Percentiles rank a stretch among this genome's conserved stretches.
phyloP scores from a whole-genome alignment of 2,888 invertebrate species.

The Busseola fusca region DNA sequence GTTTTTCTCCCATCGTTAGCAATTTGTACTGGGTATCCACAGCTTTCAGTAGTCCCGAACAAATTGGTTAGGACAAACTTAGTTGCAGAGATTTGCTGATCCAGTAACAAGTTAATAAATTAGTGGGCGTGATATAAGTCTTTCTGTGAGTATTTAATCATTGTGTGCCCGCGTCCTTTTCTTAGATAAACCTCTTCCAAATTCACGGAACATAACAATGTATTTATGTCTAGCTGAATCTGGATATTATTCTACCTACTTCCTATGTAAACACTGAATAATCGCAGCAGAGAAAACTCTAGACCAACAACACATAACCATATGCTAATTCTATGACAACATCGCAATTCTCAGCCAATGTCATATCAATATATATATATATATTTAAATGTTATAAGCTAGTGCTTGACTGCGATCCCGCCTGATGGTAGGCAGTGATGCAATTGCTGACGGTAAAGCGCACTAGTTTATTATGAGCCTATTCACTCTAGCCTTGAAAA shows the following conservation, averaged over 20 bases:
- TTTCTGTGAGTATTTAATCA: conserved; percentile 38
- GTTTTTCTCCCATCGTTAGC: not conserved
- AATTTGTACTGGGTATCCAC: not conserved
- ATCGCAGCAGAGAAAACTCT: conserved; percentile 23
- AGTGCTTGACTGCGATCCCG: too few species aligned
- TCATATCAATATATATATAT: conserved; percentile 15
- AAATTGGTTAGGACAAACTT: conserved; percentile 17
- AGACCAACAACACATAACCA: not conserved
- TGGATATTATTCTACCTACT: conserved; percentile 8
- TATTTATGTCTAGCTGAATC: not conserved
- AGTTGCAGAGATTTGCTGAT: conserved; percentile 29
- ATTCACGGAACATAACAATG: not conserved
- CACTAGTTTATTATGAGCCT: too few species aligned
- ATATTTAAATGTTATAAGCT: too few species aligned
- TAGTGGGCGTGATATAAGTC: conserved; percentile 36
- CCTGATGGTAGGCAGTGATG: too few species aligned
- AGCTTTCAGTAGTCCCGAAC: not conserved
- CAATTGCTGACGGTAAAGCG: too few species aligned
- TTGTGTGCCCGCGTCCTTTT: conserved; percentile 1
- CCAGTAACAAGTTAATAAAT: conserved; percentile 17
- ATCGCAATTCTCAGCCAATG: conserved; percentile 9
- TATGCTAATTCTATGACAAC: conserved; percentile 33
- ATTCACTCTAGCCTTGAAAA: too few species aligned
- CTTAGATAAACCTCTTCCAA: not conserved
- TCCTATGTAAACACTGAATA: conserved; percentile 11